A percentile compares a stretch with the other conserved stretches of the same genome.
These are phyloP conservation scores for Nasonia giraulti DNA, from an alignment of 1,140 invertebrate genomes.

Conservation along the genomic window DNA sequence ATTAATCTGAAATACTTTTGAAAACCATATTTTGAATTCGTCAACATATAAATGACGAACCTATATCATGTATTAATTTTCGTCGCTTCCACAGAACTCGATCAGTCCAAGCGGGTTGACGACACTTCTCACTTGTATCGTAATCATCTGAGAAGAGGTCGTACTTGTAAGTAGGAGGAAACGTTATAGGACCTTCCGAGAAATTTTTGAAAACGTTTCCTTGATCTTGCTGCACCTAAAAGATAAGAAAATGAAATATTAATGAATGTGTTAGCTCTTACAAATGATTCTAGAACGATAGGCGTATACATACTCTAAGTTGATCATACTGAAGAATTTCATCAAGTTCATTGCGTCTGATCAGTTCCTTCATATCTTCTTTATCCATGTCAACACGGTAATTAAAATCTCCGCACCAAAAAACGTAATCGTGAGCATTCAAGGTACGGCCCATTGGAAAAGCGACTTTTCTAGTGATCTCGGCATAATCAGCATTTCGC, in stretches of 20 bases:
- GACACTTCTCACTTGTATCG: constrained; percentile 98
- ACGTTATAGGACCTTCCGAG: constrained; percentile 92
- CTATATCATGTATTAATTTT: constrained; percentile 69
- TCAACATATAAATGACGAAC: neutral
- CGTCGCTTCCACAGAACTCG: constrained; percentile 92
- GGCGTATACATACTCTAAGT: constrained; percentile 76
- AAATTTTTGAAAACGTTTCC: constrained; percentile 96
- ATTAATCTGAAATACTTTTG: neutral
- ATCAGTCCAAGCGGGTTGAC: constrained; percentile 99
- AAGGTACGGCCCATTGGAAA: constrained; percentile 96
- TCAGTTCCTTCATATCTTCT: constrained; percentile 92
- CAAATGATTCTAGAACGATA: neutral
- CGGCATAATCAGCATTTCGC: constrained; percentile 96
- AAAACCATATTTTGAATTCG: neutral
- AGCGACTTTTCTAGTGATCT: constrained; percentile 93
- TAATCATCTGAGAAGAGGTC: constrained; percentile 99
- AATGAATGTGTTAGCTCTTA: neutral
- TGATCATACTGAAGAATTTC: constrained; percentile 92
- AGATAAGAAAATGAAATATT: neutral
- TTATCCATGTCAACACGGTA: constrained; percentile 97
- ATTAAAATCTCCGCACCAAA: constrained; percentile 99
- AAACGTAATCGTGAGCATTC: constrained; percentile 97
- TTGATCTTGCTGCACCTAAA: constrained; percentile 82
- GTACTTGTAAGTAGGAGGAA: constrained; percentile 99
- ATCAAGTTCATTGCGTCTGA: constrained; percentile 86